phyloP scores from a whole-genome alignment of 2,113 vertebrate genomes.

The Mirza zaza region DNA sequence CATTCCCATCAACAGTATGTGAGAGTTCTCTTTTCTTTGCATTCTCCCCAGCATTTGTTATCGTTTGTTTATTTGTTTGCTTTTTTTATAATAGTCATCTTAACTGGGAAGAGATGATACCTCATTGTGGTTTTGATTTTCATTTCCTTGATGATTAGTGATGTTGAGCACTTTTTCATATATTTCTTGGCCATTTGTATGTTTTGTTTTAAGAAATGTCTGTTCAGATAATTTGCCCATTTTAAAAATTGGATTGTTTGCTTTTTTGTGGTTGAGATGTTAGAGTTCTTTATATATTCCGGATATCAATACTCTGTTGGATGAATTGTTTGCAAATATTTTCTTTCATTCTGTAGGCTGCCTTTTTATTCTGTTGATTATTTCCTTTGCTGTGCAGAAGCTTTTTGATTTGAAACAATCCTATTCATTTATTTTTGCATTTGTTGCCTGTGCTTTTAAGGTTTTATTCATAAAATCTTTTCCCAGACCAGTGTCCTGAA shows the following conservation, averaged over 20 bases:
- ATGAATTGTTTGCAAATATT: neutral
- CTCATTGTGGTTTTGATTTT: neutral
- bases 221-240: neutral
- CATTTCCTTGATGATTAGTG: neutral
- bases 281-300: neutral
- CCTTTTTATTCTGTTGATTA: neutral
- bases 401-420: neutral
- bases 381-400: neutral
- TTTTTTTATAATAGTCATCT: neutral
- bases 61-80: neutral
- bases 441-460: neutral
- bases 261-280: neutral
- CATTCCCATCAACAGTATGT: neutral
- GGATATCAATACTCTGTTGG: neutral
- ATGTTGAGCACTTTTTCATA: neutral
- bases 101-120: neutral
- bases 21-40: neutral
- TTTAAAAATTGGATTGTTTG: neutral
- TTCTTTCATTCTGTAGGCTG: neutral
- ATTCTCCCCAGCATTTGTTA: neutral
- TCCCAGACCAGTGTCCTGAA: neutral
- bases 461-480: neutral
- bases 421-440: neutral
- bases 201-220: neutral
- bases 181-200: neutral